Percentiles rank a stretch among this genome's conserved stretches.
Conservation (phyloP, 1,140 invertebrate genomes). For the Lepidurus packardi region DNA sequence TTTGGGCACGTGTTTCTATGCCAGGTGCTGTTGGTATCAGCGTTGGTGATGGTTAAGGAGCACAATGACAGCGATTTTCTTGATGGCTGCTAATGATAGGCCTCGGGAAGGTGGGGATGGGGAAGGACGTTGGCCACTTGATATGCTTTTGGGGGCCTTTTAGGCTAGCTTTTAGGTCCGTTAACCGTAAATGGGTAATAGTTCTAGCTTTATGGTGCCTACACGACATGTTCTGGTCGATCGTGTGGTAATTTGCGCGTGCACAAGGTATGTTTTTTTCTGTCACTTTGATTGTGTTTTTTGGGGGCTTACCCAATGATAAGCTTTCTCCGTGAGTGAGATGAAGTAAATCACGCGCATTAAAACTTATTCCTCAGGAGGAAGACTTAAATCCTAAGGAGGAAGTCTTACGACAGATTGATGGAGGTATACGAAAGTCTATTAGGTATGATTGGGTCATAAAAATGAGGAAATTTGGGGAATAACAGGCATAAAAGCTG, state of each 20-base stretch:
- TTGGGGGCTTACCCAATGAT: no score
- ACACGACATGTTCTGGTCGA: background rate
- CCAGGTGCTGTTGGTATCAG: background rate
- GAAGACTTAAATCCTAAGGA: background rate
- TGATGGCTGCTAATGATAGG: slow-evolving; percentile 19
- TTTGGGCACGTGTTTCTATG: slow-evolving; percentile 14
- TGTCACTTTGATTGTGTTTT: background rate
- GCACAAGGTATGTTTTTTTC: background rate
- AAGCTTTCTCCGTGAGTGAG: no score
- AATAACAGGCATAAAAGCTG: slow-evolving; percentile 1
- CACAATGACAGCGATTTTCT: slow-evolving; percentile 21
- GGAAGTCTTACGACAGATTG: background rate
- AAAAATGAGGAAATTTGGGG: background rate
- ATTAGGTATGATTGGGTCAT: background rate
- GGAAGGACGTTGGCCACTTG: slow-evolving; percentile 13
- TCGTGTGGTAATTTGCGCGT: background rate
- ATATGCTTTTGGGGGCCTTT: slow-evolving; percentile 10
- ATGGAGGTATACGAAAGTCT: background rate
- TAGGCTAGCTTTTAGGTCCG: background rate
- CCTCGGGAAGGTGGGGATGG: background rate
- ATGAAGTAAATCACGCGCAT: no score
- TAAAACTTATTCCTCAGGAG: no score
- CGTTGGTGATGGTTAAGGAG: slow-evolving; percentile 14
- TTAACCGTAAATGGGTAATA: background rate
- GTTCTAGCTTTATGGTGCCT: background rate